phyloP scores from a whole-genome alignment of 2,113 vertebrate species.

The Sapajus apella region DNA sequence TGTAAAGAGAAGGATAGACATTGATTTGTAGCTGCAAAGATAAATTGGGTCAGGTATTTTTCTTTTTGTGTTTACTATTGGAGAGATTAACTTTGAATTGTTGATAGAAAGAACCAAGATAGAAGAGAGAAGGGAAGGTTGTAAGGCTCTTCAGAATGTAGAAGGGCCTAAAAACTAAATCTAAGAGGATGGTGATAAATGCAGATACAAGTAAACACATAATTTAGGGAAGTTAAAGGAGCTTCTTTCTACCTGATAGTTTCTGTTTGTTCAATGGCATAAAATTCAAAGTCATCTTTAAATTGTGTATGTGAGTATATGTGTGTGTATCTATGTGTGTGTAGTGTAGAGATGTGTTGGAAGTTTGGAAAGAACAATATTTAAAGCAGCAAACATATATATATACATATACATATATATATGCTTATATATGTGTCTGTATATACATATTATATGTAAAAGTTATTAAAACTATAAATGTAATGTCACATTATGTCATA shows the following conservation, averaged over 20 bases:
- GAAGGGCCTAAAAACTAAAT: neutral
- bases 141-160: neutral
- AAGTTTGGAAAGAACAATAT: neutral
- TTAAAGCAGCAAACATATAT: neutral
- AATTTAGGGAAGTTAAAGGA: neutral
- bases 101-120: neutral
- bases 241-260: neutral
- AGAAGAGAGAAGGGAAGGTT: neutral
- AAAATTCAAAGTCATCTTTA: neutral
- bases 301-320: neutral
- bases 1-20: neutral
- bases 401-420: neutral
- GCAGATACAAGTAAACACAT: neutral
- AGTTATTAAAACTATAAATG: neutral
- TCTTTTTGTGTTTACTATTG: neutral
- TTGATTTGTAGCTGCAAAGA: neutral
- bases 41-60: neutral
- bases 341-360: neutral
- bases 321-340: neutral
- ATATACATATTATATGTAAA: neutral
- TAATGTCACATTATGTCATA: neutral
- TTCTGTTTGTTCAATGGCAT: neutral
- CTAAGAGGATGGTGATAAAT: neutral
- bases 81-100: constrained; percentile 12
- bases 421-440: neutral